Percentiles rank a stretch among this genome's conserved stretches.
Evolutionary conservation across 2,888 invertebrate genomes (phyloP).

Genomic region (Acholoe squamosa): DNA sequence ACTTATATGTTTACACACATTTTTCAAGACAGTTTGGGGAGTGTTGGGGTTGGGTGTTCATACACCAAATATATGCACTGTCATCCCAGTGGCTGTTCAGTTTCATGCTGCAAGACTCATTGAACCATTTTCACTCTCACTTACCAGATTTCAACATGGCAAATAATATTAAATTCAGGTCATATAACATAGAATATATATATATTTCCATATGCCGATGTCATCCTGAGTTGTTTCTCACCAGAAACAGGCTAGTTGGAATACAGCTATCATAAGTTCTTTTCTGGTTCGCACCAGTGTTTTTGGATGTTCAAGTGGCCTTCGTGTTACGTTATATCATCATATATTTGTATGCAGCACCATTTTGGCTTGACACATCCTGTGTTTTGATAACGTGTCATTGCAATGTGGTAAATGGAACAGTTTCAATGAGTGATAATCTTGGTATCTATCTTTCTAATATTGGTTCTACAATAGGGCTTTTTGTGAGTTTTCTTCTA

Average conservation of each 20-base stretch:
- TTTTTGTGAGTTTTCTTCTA: too few relatives aligned
- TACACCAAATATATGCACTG: conserved; percentile 26
- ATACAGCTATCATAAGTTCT: background rate
- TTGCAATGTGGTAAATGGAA: too few relatives aligned
- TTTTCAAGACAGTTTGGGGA: background rate
- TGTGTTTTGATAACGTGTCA: background rate
- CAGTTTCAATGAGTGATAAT: too few relatives aligned
- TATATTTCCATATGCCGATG: background rate
- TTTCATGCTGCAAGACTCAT: conserved; percentile 33
- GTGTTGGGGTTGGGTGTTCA: background rate
- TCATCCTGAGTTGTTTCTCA: conserved; percentile 41
- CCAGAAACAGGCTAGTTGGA: conserved; percentile 33
- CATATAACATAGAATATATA: too few relatives aligned
- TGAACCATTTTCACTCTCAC: background rate
- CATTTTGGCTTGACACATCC: conserved; percentile 38
- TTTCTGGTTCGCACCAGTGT: background rate
- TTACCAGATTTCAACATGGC: conserved; percentile 23
- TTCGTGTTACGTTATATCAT: background rate
- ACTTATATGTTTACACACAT: background rate
- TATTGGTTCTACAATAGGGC: too few relatives aligned
- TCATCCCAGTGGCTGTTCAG: background rate
- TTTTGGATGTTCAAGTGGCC: conserved; percentile 40
- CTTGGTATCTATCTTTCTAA: too few relatives aligned
- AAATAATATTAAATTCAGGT: conserved; percentile 39
- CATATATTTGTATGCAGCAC: background rate